A percentile compares a stretch with the other conserved stretches of the same genome.
These are phyloP conservation scores for Gnathonemus longibarbis DNA, from an alignment of 2,113 vertebrate species.

Conservation along the genomic window DNA sequence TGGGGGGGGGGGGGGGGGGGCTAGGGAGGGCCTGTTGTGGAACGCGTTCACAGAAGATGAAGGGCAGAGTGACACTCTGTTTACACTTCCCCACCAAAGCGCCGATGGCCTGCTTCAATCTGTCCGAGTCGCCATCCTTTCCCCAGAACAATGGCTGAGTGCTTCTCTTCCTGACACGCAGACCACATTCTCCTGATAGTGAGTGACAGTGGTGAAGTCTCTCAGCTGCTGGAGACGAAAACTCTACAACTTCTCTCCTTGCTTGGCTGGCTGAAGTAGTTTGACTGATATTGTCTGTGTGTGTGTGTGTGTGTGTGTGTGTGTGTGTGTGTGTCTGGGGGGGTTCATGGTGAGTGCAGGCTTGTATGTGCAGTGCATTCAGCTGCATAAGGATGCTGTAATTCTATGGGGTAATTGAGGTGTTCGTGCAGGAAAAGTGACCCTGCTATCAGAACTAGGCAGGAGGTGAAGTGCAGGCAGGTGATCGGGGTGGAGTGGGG, in stretches of 20 bases:
- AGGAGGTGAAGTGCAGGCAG: neutral
- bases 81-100: constrained; percentile 81
- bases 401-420: neutral
- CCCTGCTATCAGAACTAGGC: neutral
- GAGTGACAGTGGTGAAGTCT: constrained; percentile 68
- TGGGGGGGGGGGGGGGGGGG: constrained; percentile 15
- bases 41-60: constrained; percentile 59
- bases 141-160: constrained; percentile 87
- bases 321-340: constrained; percentile 29
- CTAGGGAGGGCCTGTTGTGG: constrained; percentile 51
- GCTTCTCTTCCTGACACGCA: constrained; percentile 64
- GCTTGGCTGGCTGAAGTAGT: constrained; percentile 26
- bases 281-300: constrained; percentile 17
- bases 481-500: neutral
- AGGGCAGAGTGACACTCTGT: constrained; percentile 77
- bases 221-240: constrained; percentile 37
- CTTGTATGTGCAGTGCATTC: neutral
- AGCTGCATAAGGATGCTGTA: neutral
- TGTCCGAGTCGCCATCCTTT: constrained; percentile 92
- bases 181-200: constrained; percentile 68
- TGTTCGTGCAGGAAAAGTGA: neutral
- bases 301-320: constrained; percentile 19
- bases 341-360: constrained; percentile 21
- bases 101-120: constrained; percentile 86
- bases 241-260: constrained; percentile 29